Base-by-base conservation (phyloP, 1,140 invertebrate genomes). In the Thaumatotibia leucotreta region DNA sequence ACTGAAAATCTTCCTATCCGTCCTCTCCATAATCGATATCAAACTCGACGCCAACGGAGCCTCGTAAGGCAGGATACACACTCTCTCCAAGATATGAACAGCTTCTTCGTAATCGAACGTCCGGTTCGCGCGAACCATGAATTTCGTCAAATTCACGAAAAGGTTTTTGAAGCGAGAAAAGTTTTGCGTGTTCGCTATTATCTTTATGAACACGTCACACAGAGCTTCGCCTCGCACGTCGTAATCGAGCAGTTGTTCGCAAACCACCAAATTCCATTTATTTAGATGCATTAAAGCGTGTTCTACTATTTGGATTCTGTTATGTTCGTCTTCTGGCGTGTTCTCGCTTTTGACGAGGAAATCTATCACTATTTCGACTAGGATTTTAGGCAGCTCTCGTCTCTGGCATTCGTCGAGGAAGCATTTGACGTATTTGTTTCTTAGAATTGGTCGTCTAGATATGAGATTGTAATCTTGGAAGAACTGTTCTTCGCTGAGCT, bases 81-180 rank as follows among this genome's bases (percentile, higher is more conserved):
- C 66, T 17, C 87, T 67, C 39, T 90, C 87, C 23, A 89, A 65
- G 1, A 89, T 71, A 0, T 76, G 73, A 1, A 61, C 65, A 0
- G 79, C 79, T 0, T 83, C 80, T 1, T 75, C 63, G 1, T 73
- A 63, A 23, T 64, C 64, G 14, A 90, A 83, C 1, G 23, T 62
- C 27, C 77, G 68, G n/a, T 67, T 63, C 10, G 68, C 71, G 5
- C 63, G 2, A 10, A 75, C 70, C 62, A 87, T 82, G 32, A 84
- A 83, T 14, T 75, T 45, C 0, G 80, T 80, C n/a, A 90, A 65
- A 32, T 81, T 84, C 2, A 86, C 63, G 32, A 88, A 90, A 14
- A 88, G 76, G 11, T 61, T 29, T 61, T 79, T 85, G 64, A 88
- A 90, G 2, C 86, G 66, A 4, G 79, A 77, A 70, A 90, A 90